phyloP scores from a whole-genome alignment of 2,797 vertebrate species.

The Parauchenoglanis ngamensis region DNA sequence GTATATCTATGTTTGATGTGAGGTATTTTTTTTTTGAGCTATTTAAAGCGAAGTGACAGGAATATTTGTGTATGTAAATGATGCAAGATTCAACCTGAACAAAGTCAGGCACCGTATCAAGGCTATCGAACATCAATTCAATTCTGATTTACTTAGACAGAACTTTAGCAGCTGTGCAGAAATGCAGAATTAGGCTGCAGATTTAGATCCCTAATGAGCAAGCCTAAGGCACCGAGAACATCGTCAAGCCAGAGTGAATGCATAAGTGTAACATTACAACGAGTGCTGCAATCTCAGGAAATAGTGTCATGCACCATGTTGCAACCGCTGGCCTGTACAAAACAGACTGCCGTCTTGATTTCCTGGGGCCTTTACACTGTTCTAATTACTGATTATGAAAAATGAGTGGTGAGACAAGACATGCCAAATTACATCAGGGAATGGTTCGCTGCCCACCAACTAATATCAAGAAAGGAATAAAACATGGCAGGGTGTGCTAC shows the following conservation, averaged over 20 bases:
- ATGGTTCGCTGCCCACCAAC: neutral
- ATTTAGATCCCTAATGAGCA: conserved; percentile 7
- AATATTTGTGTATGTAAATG: neutral
- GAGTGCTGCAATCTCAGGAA: conserved; percentile 26
- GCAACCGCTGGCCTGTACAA: neutral
- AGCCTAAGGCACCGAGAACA: neutral
- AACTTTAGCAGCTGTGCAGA: neutral
- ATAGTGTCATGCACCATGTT: conserved; percentile 5
- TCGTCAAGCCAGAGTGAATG: conserved; percentile 1
- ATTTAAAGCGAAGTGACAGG: neutral
- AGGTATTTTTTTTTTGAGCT: neutral
- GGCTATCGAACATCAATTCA: neutral
- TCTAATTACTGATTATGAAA: conserved; percentile 12
- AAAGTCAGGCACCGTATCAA: neutral
- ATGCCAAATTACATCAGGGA: conserved; percentile 8
- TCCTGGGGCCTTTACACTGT: conserved; percentile 8
- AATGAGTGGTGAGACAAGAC: conserved; percentile 12
- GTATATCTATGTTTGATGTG: neutral
- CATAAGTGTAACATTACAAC: conserved; percentile 4
- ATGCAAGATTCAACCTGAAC: neutral
- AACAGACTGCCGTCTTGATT: neutral
- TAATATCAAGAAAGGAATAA: conserved; percentile 4
- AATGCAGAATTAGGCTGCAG: neutral
- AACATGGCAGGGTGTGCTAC: neutral
- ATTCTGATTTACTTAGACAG: neutral